Conservation (phyloP, 1,140 invertebrate species). For the Psix sp. region DNA sequence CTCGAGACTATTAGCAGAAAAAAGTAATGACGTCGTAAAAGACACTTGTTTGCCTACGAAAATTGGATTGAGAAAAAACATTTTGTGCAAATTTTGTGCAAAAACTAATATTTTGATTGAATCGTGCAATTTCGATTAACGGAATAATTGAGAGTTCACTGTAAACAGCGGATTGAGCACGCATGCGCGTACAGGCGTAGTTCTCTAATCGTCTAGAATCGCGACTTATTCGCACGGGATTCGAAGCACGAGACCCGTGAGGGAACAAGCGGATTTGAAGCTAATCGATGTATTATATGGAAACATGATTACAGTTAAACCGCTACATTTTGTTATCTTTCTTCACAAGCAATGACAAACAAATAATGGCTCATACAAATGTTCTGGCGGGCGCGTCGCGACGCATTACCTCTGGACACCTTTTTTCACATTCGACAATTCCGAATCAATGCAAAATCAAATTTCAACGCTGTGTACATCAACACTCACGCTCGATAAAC, state of each 20-base stretch:
- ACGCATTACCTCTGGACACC: constrained; percentile 50
- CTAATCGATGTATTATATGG: constrained; percentile 56
- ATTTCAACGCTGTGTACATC: constrained; percentile 7
- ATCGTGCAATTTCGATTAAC: too few relatives aligned
- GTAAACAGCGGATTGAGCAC: too few relatives aligned
- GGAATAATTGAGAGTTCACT: too few relatives aligned
- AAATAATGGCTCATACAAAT: constrained; percentile 58
- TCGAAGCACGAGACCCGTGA: too few relatives aligned
- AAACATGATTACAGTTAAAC: constrained; percentile 53
- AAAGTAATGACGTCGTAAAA: too few relatives aligned
- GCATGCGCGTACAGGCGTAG: neutral
- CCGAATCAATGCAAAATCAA: constrained; percentile 40
- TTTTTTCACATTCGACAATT: constrained; percentile 27
- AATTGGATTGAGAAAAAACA: too few relatives aligned
- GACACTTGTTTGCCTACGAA: too few relatives aligned
- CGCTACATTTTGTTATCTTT: constrained; percentile 47
- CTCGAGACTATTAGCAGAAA: too few relatives aligned
- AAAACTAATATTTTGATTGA: constrained; percentile 8
- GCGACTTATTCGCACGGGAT: constrained; percentile 19
- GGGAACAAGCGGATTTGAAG: constrained; percentile 48
- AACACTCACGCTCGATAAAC: constrained; percentile 35
- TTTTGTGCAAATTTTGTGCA: constrained; percentile 40
- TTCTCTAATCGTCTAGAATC: constrained; percentile 38
- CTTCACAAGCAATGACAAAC: constrained; percentile 58
- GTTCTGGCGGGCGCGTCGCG: constrained; percentile 53